Evolutionary conservation across 2,888 invertebrate genomes (phyloP).

Genomic region (Chirona hameri): DNA sequence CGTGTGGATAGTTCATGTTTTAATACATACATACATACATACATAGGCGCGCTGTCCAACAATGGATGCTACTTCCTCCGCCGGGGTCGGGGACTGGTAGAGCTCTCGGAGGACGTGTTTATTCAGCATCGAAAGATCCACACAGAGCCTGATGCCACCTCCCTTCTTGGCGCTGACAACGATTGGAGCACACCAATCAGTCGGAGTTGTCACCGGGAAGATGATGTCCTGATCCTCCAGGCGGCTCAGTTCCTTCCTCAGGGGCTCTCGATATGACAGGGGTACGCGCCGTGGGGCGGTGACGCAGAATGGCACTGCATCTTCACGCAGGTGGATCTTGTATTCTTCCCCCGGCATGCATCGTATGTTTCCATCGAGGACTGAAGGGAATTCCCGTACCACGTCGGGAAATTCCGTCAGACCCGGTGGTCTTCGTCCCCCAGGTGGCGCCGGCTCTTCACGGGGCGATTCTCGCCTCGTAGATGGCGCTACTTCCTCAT

Average conservation of each 20-base stretch:
- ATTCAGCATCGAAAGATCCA: conserved; percentile 8
- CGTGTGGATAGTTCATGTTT: no score
- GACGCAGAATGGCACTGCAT: not conserved
- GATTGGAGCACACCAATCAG: not conserved
- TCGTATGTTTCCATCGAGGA: not conserved
- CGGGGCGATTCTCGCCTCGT: no score
- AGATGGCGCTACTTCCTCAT: no score
- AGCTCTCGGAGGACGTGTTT: conserved; percentile 12
- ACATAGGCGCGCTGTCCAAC: not conserved
- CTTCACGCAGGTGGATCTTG: not conserved
- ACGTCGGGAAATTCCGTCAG: no score
- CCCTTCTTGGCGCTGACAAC: no score
- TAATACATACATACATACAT: no score
- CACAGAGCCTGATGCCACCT: no score
- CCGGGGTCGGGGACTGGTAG: conserved; percentile 24
- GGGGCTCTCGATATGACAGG: not conserved
- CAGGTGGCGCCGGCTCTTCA: no score
- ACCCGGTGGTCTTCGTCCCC: no score
- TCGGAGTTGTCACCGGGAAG: conserved; percentile 31
- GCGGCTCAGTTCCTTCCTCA: not conserved
- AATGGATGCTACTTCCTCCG: not conserved
- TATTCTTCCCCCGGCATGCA: not conserved
- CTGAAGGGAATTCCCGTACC: not conserved
- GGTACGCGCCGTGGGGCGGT: not conserved
- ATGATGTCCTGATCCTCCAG: not conserved